phyloP scores from a whole-genome alignment of 2,113 vertebrate species.

The Macquaria australasica region DNA sequence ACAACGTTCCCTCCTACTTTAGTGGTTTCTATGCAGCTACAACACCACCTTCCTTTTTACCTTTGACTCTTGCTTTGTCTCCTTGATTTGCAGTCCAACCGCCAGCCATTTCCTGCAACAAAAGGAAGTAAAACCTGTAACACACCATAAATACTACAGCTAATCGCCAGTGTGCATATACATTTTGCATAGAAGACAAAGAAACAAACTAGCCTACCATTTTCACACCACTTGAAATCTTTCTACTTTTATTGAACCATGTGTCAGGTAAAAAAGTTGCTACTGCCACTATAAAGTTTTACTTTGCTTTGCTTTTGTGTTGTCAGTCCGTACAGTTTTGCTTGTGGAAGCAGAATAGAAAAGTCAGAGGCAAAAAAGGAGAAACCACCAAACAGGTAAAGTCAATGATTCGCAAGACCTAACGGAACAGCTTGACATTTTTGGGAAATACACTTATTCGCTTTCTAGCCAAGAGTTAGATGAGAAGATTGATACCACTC shows the following conservation, averaged over 20 bases:
- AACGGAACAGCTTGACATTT: too few species aligned
- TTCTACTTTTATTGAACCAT: too few species aligned
- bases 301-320: background rate
- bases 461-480: background rate
- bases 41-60: constrained; percentile 54
- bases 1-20: background rate
- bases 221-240: background rate
- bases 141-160: background rate
- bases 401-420: background rate
- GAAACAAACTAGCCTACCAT: background rate
- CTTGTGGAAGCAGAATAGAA: background rate
- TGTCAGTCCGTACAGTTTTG: background rate
- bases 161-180: background rate
- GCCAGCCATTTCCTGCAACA: constrained; percentile 58
- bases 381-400: background rate
- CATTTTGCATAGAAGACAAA: background rate
- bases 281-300: background rate
- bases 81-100: background rate
- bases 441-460: background rate
- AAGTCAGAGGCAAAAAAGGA: background rate
- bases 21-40: background rate
- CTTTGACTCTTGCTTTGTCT: constrained; percentile 9
- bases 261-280: background rate
- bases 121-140: background rate
- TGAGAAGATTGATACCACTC: too few species aligned